Conservation (phyloP, 2,888 invertebrate genomes). For the Abrostola tripartita region DNA sequence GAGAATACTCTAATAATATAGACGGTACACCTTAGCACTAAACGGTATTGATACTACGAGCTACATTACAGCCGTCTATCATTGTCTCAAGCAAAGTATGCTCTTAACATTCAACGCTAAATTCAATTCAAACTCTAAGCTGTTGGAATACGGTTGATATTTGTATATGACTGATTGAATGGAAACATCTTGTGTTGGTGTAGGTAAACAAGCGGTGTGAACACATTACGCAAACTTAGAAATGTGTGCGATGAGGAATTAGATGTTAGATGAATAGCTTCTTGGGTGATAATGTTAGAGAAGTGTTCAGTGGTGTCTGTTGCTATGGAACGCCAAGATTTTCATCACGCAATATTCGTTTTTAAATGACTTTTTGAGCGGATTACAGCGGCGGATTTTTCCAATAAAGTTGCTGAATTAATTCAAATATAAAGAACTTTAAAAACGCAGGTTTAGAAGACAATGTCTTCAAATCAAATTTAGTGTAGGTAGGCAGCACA, state of each 20-base stretch:
- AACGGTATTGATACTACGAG: slow-evolving; percentile 23
- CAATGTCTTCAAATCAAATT: too few relatives aligned
- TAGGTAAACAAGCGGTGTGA: slow-evolving; percentile 52
- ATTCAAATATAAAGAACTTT: neutral
- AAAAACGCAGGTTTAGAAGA: too few relatives aligned
- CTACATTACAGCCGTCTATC: slow-evolving; percentile 15
- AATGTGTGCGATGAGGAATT: slow-evolving; percentile 41
- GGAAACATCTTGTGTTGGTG: slow-evolving; percentile 29
- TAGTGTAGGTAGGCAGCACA: too few relatives aligned
- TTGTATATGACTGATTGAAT: neutral
- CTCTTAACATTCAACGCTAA: neutral
- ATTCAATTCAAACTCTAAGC: slow-evolving; percentile 10
- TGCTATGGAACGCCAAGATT: too few relatives aligned
- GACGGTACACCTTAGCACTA: slow-evolving; percentile 28
- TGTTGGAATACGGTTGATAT: neutral
- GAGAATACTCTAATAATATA: slow-evolving; percentile 22
- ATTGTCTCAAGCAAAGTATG: neutral
- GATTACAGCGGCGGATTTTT: too few relatives aligned
- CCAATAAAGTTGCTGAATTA: too few relatives aligned
- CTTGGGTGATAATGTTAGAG: slow-evolving; percentile 48
- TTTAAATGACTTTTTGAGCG: too few relatives aligned
- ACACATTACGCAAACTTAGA: slow-evolving; percentile 47
- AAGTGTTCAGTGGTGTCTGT: neutral
- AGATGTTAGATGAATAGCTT: slow-evolving; percentile 33
- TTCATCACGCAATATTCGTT: too few relatives aligned